Conservation (phyloP, 2,888 invertebrate genomes). For the Mongoloraphidia duomilia region DNA sequence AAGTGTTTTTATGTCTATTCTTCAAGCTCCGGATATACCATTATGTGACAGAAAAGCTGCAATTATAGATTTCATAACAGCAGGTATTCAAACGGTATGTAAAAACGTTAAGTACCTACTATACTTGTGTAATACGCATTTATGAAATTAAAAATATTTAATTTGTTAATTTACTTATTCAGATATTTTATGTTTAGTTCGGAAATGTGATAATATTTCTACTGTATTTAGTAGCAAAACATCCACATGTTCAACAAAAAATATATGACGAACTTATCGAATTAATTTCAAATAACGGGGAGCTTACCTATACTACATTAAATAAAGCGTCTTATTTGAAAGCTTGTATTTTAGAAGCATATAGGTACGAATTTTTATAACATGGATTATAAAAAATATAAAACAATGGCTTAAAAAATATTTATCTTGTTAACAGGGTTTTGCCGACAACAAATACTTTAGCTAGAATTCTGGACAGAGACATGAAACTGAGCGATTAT, state of each 20-base stretch:
- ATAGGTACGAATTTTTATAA: constrained; percentile 27
- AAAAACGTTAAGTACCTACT: neutral
- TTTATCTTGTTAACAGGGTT: constrained; percentile 26
- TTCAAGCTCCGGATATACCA: constrained; percentile 56
- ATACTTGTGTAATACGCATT: constrained; percentile 6
- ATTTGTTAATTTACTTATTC: neutral
- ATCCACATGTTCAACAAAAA: constrained; percentile 48
- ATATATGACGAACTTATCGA: constrained; percentile 49
- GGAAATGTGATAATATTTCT: constrained; percentile 71
- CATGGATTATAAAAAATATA: neutral
- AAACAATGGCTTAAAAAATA: constrained; percentile 18
- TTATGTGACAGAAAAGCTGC: constrained; percentile 71
- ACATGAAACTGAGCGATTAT: constrained; percentile 51
- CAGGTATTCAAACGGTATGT: constrained; percentile 71
- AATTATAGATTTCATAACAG: constrained; percentile 74
- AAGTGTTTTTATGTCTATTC: constrained; percentile 60
- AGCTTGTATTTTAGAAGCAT: constrained; percentile 66
- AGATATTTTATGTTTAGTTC: constrained; percentile 33
- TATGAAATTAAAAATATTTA: no score
- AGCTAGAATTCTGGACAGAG: constrained; percentile 59
- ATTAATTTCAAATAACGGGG: constrained; percentile 35
- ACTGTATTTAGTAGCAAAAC: constrained; percentile 54
- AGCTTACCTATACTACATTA: constrained; percentile 41
- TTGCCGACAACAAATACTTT: constrained; percentile 67
- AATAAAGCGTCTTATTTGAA: constrained; percentile 56